Percentiles rank a stretch among this genome's conserved stretches.
Evolutionary conservation across 2,113 vertebrate genomes (phyloP).

Genomic region (Alaudala cheleensis): DNA sequence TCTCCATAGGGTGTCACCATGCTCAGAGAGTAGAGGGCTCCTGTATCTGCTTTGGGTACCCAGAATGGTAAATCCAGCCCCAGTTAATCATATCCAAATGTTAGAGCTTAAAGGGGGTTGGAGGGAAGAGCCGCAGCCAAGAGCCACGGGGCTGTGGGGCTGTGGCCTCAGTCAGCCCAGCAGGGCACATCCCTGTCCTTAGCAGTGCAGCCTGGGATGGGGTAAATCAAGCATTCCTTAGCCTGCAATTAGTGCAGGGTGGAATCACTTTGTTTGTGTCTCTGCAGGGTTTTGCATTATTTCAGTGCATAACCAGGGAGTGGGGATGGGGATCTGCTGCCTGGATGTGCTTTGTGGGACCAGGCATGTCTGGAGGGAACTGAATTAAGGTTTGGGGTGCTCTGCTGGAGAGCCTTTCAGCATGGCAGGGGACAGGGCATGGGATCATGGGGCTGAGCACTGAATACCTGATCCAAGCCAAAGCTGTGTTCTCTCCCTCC

Average conservation of each 20-base stretch:
- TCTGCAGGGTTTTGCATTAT: not conserved
- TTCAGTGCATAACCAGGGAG: not conserved
- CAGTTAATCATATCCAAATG: not conserved
- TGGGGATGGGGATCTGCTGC: not conserved
- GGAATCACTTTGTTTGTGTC: not conserved
- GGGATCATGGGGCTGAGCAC: not conserved
- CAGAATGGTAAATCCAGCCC: slow-evolving; percentile 1
- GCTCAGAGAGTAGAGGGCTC: not conserved
- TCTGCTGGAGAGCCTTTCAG: not conserved
- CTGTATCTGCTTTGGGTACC: not conserved
- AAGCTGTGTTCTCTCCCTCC: not conserved
- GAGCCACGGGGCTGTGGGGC: rapidly evolving
- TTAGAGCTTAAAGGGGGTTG: not conserved
- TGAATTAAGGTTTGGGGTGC: not conserved
- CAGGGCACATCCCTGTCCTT: not conserved
- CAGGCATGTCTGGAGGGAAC: not conserved
- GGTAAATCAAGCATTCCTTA: not conserved
- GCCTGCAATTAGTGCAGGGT: not conserved
- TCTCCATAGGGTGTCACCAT: not conserved
- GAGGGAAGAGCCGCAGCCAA: not conserved
- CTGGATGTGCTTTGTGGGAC: not conserved
- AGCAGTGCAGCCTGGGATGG: rapidly evolving
- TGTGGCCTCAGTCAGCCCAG: not conserved
- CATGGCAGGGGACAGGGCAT: not conserved
- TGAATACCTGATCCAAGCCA: not conserved